Conservation (phyloP, 2,888 invertebrate genomes). For the Machimus atricapillus region DNA sequence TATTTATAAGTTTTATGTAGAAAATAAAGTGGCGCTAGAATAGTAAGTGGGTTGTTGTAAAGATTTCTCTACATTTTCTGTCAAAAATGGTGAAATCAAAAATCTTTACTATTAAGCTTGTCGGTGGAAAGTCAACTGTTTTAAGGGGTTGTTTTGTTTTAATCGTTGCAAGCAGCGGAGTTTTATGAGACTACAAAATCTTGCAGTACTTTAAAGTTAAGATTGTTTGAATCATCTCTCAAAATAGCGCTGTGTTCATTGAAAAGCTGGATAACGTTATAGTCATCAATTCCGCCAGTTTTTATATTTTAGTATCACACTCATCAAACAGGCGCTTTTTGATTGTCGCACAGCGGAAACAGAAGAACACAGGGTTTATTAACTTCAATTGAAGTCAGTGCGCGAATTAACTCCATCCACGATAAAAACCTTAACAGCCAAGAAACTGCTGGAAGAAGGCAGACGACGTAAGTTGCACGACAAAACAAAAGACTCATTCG, state of each 20-base stretch:
- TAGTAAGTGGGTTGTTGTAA: no score
- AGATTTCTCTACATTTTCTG: no score
- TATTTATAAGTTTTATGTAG: no score
- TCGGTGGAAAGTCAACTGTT: not conserved
- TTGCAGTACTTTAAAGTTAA: not conserved
- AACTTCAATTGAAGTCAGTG: not conserved
- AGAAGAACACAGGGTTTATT: not conserved
- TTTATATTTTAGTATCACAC: not conserved
- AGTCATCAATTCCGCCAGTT: not conserved
- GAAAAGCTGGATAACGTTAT: not conserved
- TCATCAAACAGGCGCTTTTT: not conserved
- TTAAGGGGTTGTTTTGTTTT: not conserved
- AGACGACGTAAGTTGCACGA: not conserved
- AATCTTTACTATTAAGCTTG: not conserved
- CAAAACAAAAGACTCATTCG: slow-evolving; percentile 31
- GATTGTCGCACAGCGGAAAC: not conserved
- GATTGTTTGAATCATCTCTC: not conserved
- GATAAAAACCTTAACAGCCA: not conserved
- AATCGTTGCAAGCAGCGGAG: not conserved
- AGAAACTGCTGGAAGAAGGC: not conserved
- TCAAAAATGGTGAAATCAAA: no score
- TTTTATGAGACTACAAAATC: not conserved
- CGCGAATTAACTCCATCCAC: not conserved
- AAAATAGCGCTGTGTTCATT: not conserved
- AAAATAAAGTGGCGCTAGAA: no score